Percentiles rank a stretch among this genome's conserved stretches.
Evolutionary conservation across 2,797 vertebrate species (phyloP).

Genomic region (Dermochelys coriacea): DNA sequence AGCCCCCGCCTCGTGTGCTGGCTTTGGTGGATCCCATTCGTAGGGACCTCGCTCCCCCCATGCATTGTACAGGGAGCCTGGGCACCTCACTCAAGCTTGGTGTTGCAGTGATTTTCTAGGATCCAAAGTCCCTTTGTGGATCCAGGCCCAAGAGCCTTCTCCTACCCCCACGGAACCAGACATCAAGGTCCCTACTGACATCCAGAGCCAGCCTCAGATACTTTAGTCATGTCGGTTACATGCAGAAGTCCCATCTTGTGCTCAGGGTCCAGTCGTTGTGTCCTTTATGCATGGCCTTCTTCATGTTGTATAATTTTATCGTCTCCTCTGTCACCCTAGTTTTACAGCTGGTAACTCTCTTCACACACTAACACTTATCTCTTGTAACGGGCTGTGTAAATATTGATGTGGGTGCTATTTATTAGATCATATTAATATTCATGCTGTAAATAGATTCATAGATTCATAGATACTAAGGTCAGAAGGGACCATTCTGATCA

Average conservation of each 20-base stretch:
- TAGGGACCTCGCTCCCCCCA: too few relatives aligned
- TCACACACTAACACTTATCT: not conserved
- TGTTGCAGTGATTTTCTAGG: too few relatives aligned
- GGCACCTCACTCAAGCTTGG: not conserved
- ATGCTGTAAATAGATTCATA: too few relatives aligned
- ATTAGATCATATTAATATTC: not conserved
- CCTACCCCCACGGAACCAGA: not conserved
- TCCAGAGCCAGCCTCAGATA: not conserved
- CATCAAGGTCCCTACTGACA: not conserved
- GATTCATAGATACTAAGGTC: too few relatives aligned
- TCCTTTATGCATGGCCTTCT: not conserved
- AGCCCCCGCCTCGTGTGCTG: not conserved
- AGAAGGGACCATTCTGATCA: too few relatives aligned
- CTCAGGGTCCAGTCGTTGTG: not conserved
- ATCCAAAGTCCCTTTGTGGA: not conserved
- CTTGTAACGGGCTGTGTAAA: not conserved
- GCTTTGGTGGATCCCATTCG: not conserved
- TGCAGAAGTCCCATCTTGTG: rapidly evolving
- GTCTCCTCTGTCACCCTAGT: not conserved
- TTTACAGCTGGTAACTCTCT: not conserved
- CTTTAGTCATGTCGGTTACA: not conserved
- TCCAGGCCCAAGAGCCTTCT: not conserved
- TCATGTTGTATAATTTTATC: not conserved
- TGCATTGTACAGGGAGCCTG: not conserved
- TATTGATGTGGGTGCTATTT: not conserved